These are phyloP conservation scores for Nemapogon koenigi DNA, from an alignment of 2,888 invertebrate genomes.

Conservation along the genomic window DNA sequence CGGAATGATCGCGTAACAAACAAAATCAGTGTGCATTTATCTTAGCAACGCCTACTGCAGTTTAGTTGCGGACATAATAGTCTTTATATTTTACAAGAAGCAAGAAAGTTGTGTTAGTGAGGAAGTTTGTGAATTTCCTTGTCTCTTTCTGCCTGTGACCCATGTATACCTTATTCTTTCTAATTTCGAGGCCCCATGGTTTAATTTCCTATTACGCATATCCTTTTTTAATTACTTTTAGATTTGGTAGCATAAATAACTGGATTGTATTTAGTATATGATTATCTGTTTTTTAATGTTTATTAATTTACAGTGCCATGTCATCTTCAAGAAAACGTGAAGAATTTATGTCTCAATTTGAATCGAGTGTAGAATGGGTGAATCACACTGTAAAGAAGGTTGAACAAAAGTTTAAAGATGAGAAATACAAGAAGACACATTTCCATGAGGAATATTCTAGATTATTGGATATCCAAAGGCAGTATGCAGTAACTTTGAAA, in stretches of 20 bases:
- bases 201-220: background rate
- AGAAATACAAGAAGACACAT: conserved; percentile 39
- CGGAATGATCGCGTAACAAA: too few relatives aligned
- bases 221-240: background rate
- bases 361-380: conserved; percentile 89
- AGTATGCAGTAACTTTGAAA: conserved; percentile 50
- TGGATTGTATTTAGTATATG: background rate
- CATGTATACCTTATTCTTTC: too few relatives aligned
- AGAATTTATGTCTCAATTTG: conserved; percentile 90
- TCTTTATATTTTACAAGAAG: too few relatives aligned
- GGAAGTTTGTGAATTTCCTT: too few relatives aligned
- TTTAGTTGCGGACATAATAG: too few relatives aligned
- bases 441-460: conserved; percentile 44
- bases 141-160: too few relatives aligned
- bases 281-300: too few relatives aligned
- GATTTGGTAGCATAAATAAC: background rate
- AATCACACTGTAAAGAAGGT: conserved; percentile 84
- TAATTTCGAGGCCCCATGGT: too few relatives aligned
- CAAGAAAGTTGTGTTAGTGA: too few relatives aligned
- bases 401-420: conserved; percentile 52
- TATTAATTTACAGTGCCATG: conserved; percentile 73
- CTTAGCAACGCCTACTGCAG: too few relatives aligned
- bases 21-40: too few relatives aligned
- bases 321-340: conserved; percentile 79
- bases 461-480: conserved; percentile 49